These are phyloP conservation scores for Cynopterus sphinx DNA, from an alignment of 2,797 vertebrate genomes.

Conservation along the genomic window DNA sequence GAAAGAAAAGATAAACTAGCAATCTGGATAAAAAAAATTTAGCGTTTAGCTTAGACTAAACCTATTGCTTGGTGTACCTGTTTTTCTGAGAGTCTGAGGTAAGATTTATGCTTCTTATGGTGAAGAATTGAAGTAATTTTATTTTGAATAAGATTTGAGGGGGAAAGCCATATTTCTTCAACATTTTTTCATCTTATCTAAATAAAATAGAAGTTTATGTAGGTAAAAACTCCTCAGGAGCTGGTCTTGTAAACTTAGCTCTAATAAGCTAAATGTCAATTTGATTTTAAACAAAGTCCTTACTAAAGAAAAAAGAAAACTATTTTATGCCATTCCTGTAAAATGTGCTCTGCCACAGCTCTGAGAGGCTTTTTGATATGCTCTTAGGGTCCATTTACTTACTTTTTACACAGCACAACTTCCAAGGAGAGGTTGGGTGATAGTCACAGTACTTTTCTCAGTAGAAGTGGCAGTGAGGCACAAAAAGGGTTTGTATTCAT, in stretches of 20 bases:
- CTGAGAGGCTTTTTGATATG: not conserved
- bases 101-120: not conserved
- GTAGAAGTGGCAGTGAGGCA: not conserved
- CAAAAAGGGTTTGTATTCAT: not conserved
- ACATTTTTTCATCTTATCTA: slow-evolving; percentile 63
- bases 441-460: not conserved
- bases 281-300: slow-evolving; percentile 57
- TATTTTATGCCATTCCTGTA: slow-evolving; percentile 22
- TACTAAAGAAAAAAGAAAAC: slow-evolving; percentile 2
- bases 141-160: slow-evolving; percentile 47
- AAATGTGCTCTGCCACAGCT: slow-evolving; percentile 14
- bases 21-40: not conserved
- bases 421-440: not conserved
- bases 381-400: not conserved
- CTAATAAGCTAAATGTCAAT: slow-evolving; percentile 72
- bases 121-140: slow-evolving; percentile 56
- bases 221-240: slow-evolving; percentile 58
- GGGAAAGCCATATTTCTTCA: slow-evolving; percentile 31
- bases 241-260: slow-evolving; percentile 58
- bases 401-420: not conserved
- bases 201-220: slow-evolving; percentile 62
- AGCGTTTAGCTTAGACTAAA: not conserved
- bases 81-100: slow-evolving; percentile 14
- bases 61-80: not conserved
- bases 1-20: not conserved